Evolutionary conservation across 2,113 vertebrate genomes (phyloP).

Genomic region (Rhizomys pruinosus): DNA sequence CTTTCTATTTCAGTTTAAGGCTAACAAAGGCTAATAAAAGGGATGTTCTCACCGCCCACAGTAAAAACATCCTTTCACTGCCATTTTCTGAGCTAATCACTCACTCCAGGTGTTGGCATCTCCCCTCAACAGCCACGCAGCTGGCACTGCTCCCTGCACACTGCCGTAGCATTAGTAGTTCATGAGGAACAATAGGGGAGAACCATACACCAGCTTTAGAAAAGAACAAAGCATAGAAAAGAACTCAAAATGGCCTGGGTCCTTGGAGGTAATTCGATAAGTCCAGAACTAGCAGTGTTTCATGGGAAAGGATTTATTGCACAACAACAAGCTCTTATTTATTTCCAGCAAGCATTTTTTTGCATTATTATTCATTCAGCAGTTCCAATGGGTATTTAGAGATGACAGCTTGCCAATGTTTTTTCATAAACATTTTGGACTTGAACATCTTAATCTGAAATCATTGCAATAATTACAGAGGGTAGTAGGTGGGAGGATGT

Average conservation of each 20-base stretch:
- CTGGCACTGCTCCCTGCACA: background rate
- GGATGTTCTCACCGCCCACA: background rate
- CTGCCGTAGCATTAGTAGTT: slow-evolving; percentile 58
- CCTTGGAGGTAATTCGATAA: slow-evolving; percentile 66
- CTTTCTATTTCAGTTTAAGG: background rate
- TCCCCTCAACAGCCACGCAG: background rate
- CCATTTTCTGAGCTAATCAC: background rate
- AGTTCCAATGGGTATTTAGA: slow-evolving; percentile 74
- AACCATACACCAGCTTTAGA: slow-evolving; percentile 38
- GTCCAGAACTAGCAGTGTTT: background rate
- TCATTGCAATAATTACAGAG: slow-evolving; percentile 64
- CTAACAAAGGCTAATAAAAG: background rate
- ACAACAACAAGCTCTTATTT: slow-evolving; percentile 68
- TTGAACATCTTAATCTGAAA: slow-evolving; percentile 80
- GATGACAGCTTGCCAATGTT: slow-evolving; percentile 78
- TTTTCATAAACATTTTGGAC: slow-evolving; percentile 70
- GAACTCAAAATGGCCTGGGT: slow-evolving; percentile 4
- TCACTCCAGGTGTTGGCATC: background rate
- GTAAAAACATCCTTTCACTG: background rate
- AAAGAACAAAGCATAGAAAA: slow-evolving; percentile 39
- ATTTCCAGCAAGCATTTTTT: slow-evolving; percentile 70
- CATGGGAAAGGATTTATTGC: slow-evolving; percentile 71
- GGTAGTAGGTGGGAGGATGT: background rate
- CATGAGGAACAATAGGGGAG: slow-evolving; percentile 53
- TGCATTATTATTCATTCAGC: slow-evolving; percentile 70